A percentile compares a stretch with the other conserved stretches of the same genome.
These are phyloP conservation scores for Halcyon malimbica DNA, from an alignment of 2,113 vertebrate species.

Conservation along the genomic window DNA sequence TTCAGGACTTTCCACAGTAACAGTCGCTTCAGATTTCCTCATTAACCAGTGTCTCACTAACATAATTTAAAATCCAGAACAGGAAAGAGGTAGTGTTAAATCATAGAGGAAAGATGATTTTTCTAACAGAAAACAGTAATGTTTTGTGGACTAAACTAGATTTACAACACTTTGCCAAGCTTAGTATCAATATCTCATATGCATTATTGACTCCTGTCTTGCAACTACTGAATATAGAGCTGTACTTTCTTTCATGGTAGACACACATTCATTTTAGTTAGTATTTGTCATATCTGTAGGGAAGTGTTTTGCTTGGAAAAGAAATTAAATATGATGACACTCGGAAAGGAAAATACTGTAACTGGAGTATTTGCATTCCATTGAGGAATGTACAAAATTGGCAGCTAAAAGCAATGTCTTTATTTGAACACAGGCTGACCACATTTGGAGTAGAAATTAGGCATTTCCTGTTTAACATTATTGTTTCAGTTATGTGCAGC, in stretches of 20 bases:
- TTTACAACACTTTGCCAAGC: neutral
- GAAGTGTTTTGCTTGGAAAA: neutral
- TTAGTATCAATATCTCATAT: neutral
- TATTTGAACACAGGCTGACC: neutral
- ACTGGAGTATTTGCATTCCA: neutral
- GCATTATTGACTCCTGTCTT: neutral
- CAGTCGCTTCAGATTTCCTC: neutral
- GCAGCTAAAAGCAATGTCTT: neutral
- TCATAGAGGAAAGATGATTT: neutral
- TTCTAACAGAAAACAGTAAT: neutral
- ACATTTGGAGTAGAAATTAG: neutral
- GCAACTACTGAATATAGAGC: neutral
- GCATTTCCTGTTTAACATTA: conserved; percentile 46
- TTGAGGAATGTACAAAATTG: neutral
- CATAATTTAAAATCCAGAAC: neutral
- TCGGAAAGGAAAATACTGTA: neutral
- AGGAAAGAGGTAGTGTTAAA: neutral
- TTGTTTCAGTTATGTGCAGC: neutral
- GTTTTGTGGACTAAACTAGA: neutral
- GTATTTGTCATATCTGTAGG: neutral
- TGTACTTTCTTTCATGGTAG: neutral
- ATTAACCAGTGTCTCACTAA: neutral
- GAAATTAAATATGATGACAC: neutral
- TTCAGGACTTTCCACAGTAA: neutral
- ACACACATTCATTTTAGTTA: neutral